Percentiles rank a stretch among this genome's conserved stretches.
These are phyloP conservation scores for Brenthis ino DNA, from an alignment of 2,888 invertebrate genomes.

Conservation along the genomic window DNA sequence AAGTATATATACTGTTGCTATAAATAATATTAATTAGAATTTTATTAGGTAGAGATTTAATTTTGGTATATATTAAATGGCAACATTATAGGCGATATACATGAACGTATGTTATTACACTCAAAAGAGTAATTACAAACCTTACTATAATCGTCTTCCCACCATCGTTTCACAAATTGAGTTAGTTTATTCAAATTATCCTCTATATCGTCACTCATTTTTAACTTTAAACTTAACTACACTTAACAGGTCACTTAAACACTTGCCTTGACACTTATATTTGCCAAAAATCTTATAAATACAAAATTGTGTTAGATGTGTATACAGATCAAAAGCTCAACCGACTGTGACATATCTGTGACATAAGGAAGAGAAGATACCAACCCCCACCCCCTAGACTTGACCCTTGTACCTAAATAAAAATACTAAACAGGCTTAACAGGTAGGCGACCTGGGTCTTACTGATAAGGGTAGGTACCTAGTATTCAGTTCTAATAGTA, in stretches of 20 bases:
- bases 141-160: conserved; percentile 65
- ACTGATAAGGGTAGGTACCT: conserved; percentile 7
- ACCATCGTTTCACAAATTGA: conserved; percentile 69
- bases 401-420: conserved; percentile 41
- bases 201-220: conserved; percentile 52
- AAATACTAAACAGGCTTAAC: conserved; percentile 24
- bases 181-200: conserved; percentile 58
- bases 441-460: conserved; percentile 5
- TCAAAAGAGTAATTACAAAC: conserved; percentile 34
- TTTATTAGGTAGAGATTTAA: too few relatives aligned
- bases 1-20: too few relatives aligned
- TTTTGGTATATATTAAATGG: too few relatives aligned
- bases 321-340: conserved; percentile 26
- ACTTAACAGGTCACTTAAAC: neutral
- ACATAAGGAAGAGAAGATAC: conserved; percentile 22
- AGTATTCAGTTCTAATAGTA: conserved; percentile 7
- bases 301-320: conserved; percentile 1
- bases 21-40: too few relatives aligned
- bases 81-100: too few relatives aligned
- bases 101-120: too few relatives aligned
- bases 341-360: conserved; percentile 36
- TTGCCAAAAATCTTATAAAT: neutral
- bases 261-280: neutral
- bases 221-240: conserved; percentile 29
- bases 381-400: conserved; percentile 31